Conservation (phyloP, 2,797 vertebrate species). For the Kryptolebias ocellatus region DNA sequence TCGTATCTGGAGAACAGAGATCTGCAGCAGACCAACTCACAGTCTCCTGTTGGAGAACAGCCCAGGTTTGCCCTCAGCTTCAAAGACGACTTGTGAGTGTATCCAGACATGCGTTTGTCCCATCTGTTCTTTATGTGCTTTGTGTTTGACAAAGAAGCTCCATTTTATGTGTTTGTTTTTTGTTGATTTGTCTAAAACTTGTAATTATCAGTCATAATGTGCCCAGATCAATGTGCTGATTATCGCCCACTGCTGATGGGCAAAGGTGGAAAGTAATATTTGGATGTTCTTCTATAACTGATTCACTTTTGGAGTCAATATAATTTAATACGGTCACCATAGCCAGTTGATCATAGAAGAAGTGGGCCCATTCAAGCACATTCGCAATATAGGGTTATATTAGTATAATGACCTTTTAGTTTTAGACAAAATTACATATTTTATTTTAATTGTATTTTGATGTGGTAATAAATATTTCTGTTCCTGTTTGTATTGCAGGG, state of each 20-base stretch:
- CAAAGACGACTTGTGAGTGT: constrained; percentile 88
- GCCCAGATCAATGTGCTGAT: neutral
- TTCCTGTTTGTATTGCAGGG: constrained; percentile 56
- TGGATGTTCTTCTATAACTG: no score
- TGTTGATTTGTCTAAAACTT: no score
- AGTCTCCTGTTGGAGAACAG: constrained; percentile 66
- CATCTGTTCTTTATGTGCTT: neutral
- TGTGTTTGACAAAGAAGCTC: neutral
- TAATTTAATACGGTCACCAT: no score
- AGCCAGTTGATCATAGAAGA: no score
- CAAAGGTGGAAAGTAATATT: no score
- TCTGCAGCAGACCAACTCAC: constrained; percentile 53
- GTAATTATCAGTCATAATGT: neutral
- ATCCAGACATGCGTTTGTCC: neutral
- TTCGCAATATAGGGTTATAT: no score
- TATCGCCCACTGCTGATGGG: neutral
- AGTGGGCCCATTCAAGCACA: no score
- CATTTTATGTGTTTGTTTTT: neutral
- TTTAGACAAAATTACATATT: no score
- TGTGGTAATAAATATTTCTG: constrained; percentile 1
- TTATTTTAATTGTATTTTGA: no score
- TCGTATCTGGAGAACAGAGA: constrained; percentile 86
- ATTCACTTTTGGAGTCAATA: no score
- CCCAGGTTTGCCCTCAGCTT: constrained; percentile 85
- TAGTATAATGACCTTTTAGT: no score